These are phyloP conservation scores for Metacarcinus magister DNA, from an alignment of 2,888 invertebrate genomes.

Conservation along the genomic window DNA sequence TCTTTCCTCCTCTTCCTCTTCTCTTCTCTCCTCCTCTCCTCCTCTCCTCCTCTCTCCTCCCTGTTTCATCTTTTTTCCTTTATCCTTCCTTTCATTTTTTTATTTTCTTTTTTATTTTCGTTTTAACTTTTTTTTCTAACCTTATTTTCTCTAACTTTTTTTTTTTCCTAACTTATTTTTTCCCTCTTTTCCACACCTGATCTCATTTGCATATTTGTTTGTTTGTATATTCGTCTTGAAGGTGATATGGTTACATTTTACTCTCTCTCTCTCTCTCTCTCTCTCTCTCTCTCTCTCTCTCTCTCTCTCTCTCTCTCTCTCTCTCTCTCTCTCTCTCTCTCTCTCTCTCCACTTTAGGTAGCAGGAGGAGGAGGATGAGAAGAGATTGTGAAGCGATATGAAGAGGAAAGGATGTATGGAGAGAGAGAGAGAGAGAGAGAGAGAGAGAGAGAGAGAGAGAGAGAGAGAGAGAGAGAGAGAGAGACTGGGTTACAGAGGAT, in stretches of 20 bases:
- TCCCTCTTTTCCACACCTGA: not conserved
- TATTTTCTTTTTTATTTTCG: not conserved
- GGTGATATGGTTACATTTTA: not conserved
- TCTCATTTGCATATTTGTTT: not conserved
- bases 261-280: not conserved
- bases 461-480: slow-evolving; percentile 45
- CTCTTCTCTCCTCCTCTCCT: not conserved
- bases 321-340: not conserved
- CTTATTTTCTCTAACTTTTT: not conserved
- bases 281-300: not conserved
- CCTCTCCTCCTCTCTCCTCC: not conserved
- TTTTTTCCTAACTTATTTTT: not conserved
- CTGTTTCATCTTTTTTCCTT: not conserved
- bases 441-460: slow-evolving; percentile 39
- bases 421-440: slow-evolving; percentile 19
- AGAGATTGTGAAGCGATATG: not conserved
- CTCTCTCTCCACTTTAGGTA: not conserved
- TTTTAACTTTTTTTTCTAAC: not conserved
- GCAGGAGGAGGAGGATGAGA: not conserved
- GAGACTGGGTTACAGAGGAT: slow-evolving; percentile 18
- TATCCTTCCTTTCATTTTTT: not conserved
- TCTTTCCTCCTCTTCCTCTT: not conserved
- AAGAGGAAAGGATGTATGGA: not conserved
- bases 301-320: not conserved
- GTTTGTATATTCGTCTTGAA: not conserved